Base-by-base conservation (phyloP, 2,797 vertebrate genomes). In the Notolabrus celidotus region DNA sequence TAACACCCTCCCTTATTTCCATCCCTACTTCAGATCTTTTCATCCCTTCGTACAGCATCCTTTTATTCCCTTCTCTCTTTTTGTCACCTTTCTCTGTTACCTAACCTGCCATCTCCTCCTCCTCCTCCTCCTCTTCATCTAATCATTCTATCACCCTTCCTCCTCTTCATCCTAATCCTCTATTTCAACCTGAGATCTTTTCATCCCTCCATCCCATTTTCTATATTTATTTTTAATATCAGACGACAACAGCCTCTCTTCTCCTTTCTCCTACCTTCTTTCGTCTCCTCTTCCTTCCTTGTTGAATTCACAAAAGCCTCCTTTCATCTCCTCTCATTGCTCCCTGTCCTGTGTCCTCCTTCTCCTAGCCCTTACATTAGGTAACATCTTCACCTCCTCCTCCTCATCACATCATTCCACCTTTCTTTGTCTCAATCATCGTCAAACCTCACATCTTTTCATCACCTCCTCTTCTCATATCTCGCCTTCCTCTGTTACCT, bases 91-190 rank as follows among this genome's bases (percentile, higher is more conserved):
- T 16, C 31, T 46, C 20, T 46, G 22, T 46, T 23, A 46, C 20
- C 43, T 23, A 12, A 25, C 10, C 10, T 29, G 6, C 16, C 27
- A 10, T 8, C 17, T 25, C 19, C 36, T 22, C 11, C 22, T 42
- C 38, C 51, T 34, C 17, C 38, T 42, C n/a, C 23, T 45, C 33
- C 19, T 22, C 52, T 10, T 14, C 33, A 39, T 39, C 38, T 55
- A 29, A 14, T 65, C 0, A 39, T 39, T 25, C 4, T 22, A 22
- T 42, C 49, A 36, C 53, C 54, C 19, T 43, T 59, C 49, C 33
- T 59, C 53, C n/a, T 50, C 71, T 74, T 45, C 29, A 19, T 60
- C 59, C 46, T 71, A 51, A 76, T 71, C 43, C 46, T 27, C 53
- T 15, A 12, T 47, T 47, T 36, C 43, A 12, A 55, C 63, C 61